Evolutionary conservation across 2,113 vertebrate genomes (phyloP), one percentile per base, ranked within the genome.

Genomic region (Acanthochromis polyacanthus): DNA sequence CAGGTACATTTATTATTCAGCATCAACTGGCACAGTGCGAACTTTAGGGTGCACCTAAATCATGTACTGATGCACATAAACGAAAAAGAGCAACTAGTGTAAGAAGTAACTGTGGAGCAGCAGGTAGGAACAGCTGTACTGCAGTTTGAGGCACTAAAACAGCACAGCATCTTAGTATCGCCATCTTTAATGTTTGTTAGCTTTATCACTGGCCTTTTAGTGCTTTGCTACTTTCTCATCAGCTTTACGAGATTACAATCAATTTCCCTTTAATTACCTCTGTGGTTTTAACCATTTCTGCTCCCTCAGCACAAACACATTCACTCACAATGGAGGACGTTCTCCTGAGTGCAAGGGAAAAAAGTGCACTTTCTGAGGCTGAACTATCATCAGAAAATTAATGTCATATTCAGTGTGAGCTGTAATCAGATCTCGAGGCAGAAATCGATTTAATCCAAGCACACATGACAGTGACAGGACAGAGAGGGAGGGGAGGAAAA

Each of bases 241-340:
- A 15, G 22, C 46, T 71, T 78, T 23, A 48, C 14, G 43, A 30
- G 23, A 48, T 43, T n/a, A 10, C 71, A 80, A 75, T 82, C 78
- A 59, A 77, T 84, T 73, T 71, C 20, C 55, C 50, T 70, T 75
- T 60, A 82, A 84, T 77, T 70, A 56, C 46, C 63, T 63, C 50
- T 38, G 11, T 25, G 30, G 40, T 43, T 43, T 15, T 15, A 12
- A 43, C 12, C 14, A 40, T 70, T 8, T 68, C 61, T 75, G 82
- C 78, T 75, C 12, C 43, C 57, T 75, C 79, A 82, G 79, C 76
- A 76, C 56, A n/a, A 82, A 75, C 76, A 76, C 56, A n/a, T 22
- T 32, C 28, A 0, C 0, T n/a, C 23, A 30, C 57, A 17, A 25
- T 19, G 36, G 60, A 61, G 25, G 55, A 28, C 0, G 7, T 40